Conservation (phyloP, 2,888 invertebrate species). For the Apoda limacodes region DNA sequence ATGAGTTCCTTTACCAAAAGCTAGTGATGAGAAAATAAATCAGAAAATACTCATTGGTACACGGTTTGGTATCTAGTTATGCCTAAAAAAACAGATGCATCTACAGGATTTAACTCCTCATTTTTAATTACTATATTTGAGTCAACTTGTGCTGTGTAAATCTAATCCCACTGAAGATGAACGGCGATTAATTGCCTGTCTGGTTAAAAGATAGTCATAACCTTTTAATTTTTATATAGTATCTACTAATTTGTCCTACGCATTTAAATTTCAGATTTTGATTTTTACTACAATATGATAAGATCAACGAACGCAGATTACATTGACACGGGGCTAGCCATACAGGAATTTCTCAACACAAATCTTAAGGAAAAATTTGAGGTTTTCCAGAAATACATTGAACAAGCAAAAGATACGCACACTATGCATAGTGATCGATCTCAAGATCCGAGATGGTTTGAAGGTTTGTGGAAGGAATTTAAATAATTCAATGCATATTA, state of each 20-base stretch:
- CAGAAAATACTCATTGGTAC: too few species aligned
- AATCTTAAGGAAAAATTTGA: constrained; percentile 67
- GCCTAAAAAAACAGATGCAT: too few species aligned
- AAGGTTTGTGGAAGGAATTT: constrained; percentile 69
- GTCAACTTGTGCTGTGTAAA: too few species aligned
- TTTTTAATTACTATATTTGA: too few species aligned
- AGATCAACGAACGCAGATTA: constrained; percentile 75
- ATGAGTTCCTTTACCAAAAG: too few species aligned
- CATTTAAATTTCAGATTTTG: constrained; percentile 68
- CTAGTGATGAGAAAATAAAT: too few species aligned
- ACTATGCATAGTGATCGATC: constrained; percentile 71
- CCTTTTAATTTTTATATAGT: constrained; percentile 1
- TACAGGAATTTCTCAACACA: constrained; percentile 79
- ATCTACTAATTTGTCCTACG: too few species aligned
- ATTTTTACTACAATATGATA: constrained; percentile 77
- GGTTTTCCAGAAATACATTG: constrained; percentile 53
- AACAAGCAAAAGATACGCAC: constrained; percentile 61
- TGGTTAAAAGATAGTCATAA: not conserved
- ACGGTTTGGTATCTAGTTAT: too few species aligned
- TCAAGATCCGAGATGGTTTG: constrained; percentile 85
- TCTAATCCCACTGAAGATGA: too few species aligned
- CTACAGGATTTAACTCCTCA: too few species aligned
- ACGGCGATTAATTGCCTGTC: too few species aligned
- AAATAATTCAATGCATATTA: not conserved
- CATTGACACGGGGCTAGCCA: constrained; percentile 76